Conservation (phyloP, 1,140 invertebrate genomes). For the Sminthurides bifidus region DNA sequence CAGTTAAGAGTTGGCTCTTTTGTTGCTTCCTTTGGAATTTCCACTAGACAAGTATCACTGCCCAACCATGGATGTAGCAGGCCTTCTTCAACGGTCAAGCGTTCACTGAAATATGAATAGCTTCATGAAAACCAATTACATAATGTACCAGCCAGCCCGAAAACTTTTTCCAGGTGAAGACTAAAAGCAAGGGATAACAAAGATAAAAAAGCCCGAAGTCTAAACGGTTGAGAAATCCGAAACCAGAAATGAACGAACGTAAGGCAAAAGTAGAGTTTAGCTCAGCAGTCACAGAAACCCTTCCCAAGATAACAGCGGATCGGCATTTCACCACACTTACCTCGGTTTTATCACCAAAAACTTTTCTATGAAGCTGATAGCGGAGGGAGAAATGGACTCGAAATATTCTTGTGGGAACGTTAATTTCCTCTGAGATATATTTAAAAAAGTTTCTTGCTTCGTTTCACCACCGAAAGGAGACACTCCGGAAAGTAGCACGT, state of each 20-base stretch:
- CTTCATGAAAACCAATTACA: neutral
- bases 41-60: constrained; percentile 1
- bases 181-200: neutral
- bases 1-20: too few relatives aligned
- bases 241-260: neutral
- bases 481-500: constrained; percentile 82
- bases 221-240: neutral
- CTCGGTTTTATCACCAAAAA: constrained; percentile 27
- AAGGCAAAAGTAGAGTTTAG: too few relatives aligned
- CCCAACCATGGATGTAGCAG: constrained; percentile 88
- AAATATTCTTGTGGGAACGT: constrained; percentile 82
- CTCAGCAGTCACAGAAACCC: too few relatives aligned
- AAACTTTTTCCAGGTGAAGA: neutral
- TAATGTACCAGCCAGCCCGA: neutral
- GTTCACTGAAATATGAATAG: constrained; percentile 53
- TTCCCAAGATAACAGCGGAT: neutral
- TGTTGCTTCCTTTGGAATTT: constrained; percentile 18
- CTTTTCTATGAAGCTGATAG: constrained; percentile 34
- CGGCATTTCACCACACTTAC: constrained; percentile 14
- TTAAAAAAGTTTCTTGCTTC: constrained; percentile 81
- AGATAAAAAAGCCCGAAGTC: neutral
- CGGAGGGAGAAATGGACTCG: constrained; percentile 82
- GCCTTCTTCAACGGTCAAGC: constrained; percentile 84
- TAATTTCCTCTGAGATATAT: constrained; percentile 87
- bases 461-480: constrained; percentile 79